A percentile compares a stretch with the other conserved stretches of the same genome.
Conservation (phyloP, 1,140 invertebrate genomes). For the Papilio polyxenes region DNA sequence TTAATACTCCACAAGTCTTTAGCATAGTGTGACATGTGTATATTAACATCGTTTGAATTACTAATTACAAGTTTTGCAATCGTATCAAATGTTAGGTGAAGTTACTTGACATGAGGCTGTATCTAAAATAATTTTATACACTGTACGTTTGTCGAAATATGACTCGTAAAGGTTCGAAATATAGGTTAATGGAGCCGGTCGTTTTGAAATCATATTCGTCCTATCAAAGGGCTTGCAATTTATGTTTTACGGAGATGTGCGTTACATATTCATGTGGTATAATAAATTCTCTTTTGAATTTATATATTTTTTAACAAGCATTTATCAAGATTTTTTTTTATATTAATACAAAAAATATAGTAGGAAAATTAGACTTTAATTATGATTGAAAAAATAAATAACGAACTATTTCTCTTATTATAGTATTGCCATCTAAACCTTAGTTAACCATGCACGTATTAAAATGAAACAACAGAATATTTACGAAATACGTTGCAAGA, state of each 20-base stretch:
- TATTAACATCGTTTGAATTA: constrained; percentile 5
- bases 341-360: too few species aligned
- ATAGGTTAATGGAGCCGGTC: constrained; percentile 13
- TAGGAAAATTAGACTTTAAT: too few species aligned
- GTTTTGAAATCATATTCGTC: constrained; percentile 21
- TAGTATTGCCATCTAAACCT: too few species aligned
- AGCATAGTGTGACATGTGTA: not conserved
- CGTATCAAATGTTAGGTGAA: not conserved
- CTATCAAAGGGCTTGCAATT: constrained; percentile 20
- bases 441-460: not conserved
- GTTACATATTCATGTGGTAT: not conserved
- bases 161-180: constrained; percentile 18
- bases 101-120: not conserved
- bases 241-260: not conserved
- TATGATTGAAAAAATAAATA: too few species aligned
- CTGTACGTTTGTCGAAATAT: constrained; percentile 10
- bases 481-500: constrained; percentile 13
- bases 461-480: not conserved
- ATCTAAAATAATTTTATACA: constrained; percentile 8
- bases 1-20: not conserved
- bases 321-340: not conserved
- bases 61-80: constrained; percentile 10
- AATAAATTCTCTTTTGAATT: not conserved
- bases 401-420: too few species aligned
- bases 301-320: not conserved